These are phyloP conservation scores for Nycticorax nycticorax DNA, from an alignment of 2,113 vertebrate genomes.

Conservation along the genomic window DNA sequence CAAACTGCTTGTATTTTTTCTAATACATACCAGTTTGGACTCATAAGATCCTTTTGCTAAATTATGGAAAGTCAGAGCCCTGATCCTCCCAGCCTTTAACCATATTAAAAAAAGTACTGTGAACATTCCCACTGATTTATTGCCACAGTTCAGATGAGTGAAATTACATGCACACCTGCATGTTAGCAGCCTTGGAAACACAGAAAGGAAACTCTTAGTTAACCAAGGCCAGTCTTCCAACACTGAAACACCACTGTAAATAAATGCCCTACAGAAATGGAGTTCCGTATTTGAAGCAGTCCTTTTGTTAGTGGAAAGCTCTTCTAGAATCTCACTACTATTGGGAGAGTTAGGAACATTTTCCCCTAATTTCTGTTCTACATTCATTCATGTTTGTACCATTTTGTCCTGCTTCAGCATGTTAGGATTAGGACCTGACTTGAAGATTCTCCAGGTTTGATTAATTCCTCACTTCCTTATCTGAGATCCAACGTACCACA, in stretches of 20 bases:
- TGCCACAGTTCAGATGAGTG: not conserved
- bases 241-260: not conserved
- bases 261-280: not conserved
- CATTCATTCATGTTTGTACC: not conserved
- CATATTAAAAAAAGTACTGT: not conserved
- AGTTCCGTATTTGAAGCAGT: not conserved
- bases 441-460: not conserved
- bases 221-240: not conserved
- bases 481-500: not conserved
- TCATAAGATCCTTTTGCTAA: not conserved
- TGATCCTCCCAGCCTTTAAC: not conserved
- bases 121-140: not conserved
- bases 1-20: not conserved
- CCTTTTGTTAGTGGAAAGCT: not conserved
- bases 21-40: not conserved
- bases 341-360: not conserved
- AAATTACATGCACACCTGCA: not conserved
- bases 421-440: not conserved
- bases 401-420: not conserved
- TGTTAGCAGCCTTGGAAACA: not conserved
- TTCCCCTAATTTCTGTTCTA: not conserved
- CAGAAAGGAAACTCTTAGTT: not conserved
- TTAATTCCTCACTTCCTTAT: not conserved
- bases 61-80: not conserved
- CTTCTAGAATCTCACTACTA: not conserved